Evolutionary conservation across 2,888 invertebrate genomes (phyloP), one percentile per base, ranked within the genome.

Genomic region (Sipunculus nudus): DNA sequence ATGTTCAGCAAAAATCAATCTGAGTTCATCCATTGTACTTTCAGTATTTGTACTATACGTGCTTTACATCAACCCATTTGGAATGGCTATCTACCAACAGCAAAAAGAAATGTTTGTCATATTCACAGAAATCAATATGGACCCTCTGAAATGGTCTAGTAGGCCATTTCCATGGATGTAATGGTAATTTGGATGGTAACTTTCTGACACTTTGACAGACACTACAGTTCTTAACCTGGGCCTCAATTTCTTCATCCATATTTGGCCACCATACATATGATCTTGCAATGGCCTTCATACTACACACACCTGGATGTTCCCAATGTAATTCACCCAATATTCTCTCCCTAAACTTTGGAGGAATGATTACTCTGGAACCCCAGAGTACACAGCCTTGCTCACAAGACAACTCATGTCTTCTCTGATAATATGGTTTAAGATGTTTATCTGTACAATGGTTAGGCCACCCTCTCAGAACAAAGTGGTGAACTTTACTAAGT

Each of bases 171-270:
- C 46, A 46, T 25, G 46, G 46, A 21, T 23, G 21, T 21, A 46
- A 21, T 46, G 46, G 5, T 23, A 26, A 21, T 23, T 1, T 26
- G n/a, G 46, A 26, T 23, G 46, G 46, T 21, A 2, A 21, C 5
- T 46, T 46, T 25, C 26, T 46, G n/a, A 21, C 46, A 25, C 23
- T 21, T 23, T 1, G 46, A 25, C 46, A 46, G 6, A 25, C 25
- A 23, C 16, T n/a, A 2, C 46, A 46, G 46, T 26, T 46, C 26
- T 19, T 21, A 10, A 46, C 46, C 6, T 10, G 19, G 16, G n/a
- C 5, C 16, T 46, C 46, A 46, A 46, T 46, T 23, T 46, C 46
- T 25, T 46, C 46, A 46, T 46, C 25, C n/a, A 19, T n/a, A n/a
- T n/a, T n/a, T n/a, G 21, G 46, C 46, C 46, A 21, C 46, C 46